Base-by-base conservation (phyloP, 2,113 vertebrate genomes). In the Callocephalon fimbriatum region DNA sequence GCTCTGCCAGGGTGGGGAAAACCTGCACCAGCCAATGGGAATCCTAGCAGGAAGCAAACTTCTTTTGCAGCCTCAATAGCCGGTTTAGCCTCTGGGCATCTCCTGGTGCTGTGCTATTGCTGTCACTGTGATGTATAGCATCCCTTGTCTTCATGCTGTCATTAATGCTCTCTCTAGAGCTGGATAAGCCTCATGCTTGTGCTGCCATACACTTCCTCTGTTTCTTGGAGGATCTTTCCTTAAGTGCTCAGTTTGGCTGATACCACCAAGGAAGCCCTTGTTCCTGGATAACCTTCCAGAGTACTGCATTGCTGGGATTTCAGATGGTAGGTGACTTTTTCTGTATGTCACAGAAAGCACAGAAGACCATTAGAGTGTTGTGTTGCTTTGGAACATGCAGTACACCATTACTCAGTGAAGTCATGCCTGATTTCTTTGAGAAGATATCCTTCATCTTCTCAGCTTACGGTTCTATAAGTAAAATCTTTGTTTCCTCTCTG, bases 1-100 rank as follows among this genome's bases (percentile, higher is more conserved):
- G 96, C 95, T 23, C 92, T 70, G 61, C 68, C 67, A 25, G 82
- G 87, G 26, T 86, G 88, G 9, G 86, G 11, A 23, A 71, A 38
- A 81, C 13, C 70, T 48, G 40, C 70, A 11, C 40, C 88, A 56
- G 88, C 97, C 97, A 97, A 97, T 97, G 92, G 73, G 38, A 32
- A 81, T 6, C 56, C 6, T 29, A 15, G 90, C 50, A 84, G 92
- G 63, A 90, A 78, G 16, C 5, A 10, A 71, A 32, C 51, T 67
- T 50, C 86, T 92, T 26, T 6, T 21, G 59, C 58, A 62, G 78
- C 54, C 82, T 59, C 70, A 3, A 32, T 14, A 38, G 79, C 70
- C 56, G 1, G 15, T 72, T 92, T 95, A 76, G 86, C 96, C 96
- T 35, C 88, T 2, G 80, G 95, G 93, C 93, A 96, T 82, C 51